phyloP scores from a whole-genome alignment of 2,797 vertebrate species.

The Chloroceryle amazona region DNA sequence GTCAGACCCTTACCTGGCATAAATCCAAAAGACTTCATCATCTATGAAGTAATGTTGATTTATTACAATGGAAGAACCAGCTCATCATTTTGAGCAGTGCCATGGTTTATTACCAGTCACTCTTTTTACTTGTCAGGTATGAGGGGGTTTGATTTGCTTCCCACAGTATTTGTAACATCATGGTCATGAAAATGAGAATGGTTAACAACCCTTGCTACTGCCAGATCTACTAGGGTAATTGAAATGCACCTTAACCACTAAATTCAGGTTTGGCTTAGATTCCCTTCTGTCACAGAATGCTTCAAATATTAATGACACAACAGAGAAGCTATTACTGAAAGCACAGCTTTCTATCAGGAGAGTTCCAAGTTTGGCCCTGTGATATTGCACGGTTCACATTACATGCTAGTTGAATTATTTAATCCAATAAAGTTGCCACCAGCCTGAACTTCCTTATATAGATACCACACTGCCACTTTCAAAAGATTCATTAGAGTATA shows the following conservation, averaged over 20 bases:
- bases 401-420: background rate
- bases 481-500: background rate
- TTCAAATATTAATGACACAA: background rate
- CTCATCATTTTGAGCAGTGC: conserved; percentile 1
- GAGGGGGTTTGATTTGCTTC: conserved; percentile 3
- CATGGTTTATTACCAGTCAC: background rate
- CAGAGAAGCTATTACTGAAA: background rate
- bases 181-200: background rate
- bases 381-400: background rate
- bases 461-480: background rate
- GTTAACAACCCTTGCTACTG: background rate
- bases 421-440: background rate
- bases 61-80: conserved; percentile 6
- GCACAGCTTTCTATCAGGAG: background rate
- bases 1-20: conserved; percentile 6
- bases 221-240: background rate
- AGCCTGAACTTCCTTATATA: background rate
- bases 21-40: background rate
- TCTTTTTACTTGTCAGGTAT: conserved; percentile 22
- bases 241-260: background rate
- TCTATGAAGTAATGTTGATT: conserved; percentile 15
- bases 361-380: background rate
- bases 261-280: background rate
- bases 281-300: background rate
- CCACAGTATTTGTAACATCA: background rate